Base-by-base conservation (phyloP, 1,140 invertebrate species). In the Probaryconus sp. region DNA sequence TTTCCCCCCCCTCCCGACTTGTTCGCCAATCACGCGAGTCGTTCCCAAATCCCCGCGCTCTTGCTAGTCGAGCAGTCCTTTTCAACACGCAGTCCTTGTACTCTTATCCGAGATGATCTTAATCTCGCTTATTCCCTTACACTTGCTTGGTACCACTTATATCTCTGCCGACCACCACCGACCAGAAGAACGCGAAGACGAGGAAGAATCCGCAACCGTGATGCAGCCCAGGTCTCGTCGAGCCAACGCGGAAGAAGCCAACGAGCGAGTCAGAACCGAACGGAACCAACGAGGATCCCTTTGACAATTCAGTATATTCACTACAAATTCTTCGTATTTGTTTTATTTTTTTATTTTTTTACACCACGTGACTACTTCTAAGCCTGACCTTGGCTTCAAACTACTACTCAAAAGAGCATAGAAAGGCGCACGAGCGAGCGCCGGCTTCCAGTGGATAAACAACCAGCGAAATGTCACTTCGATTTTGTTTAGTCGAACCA, bases 381-480 rank as follows among this genome's bases (percentile, higher is more conserved):
- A 53, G 28, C 18, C 64, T 30, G 70, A 79, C 79, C 80, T 82
- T 81, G 80, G 69, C 5, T 45, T 28, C 16, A 35, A n/a, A n/a
- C n/a, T n/a, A n/a, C n/a, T n/a, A 50, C 37, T 72, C 64, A 63
- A 76, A 79, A 77, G 53, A 21, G 37, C 43, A 35, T 64, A 50
- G 64, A 69, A 75, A 75, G 58, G 24, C 17, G 37, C 17, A 48
- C 31, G 30, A 55, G 16, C 45, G 26, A 42, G 31, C 61, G 48
- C 20, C 38, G 76, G 61, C 81, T 84, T 83, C 76, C 83, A 83
- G 47, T 77, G 77, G 81, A 72, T 83, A 79, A 81, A 81, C 76
- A 74, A 60, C 81, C 61, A 51, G 74, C 75, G 24, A 71, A 61
- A 75, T 79, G 83, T 85, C 79, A 77, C 38, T 79, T 73, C 71